Conservation (phyloP, 2,113 vertebrate genomes). For the Pachycephala philippinensis region DNA sequence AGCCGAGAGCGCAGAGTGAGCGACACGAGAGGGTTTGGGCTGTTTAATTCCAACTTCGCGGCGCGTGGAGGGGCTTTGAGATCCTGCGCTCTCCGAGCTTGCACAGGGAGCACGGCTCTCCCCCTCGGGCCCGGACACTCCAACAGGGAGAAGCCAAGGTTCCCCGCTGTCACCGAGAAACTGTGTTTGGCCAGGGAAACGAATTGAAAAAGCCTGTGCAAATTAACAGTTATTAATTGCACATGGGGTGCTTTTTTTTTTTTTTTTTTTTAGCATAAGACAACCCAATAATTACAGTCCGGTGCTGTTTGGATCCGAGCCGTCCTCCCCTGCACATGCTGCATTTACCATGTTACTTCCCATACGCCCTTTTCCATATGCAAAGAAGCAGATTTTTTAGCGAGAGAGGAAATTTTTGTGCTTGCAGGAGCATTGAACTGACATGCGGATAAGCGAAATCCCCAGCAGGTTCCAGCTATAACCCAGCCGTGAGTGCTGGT, state of each 20-base stretch:
- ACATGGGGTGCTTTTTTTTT: background rate
- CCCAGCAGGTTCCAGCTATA: background rate
- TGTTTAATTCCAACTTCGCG: background rate
- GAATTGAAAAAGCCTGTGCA: background rate
- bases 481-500: background rate
- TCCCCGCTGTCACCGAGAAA: background rate
- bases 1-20: fast-evolving
- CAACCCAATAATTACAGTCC: background rate
- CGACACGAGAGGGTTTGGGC: fast-evolving
- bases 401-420: background rate
- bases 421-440: background rate
- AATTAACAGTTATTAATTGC: background rate
- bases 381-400: background rate
- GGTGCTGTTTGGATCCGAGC: background rate
- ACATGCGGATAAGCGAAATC: background rate
- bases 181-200: background rate
- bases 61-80: fast-evolving
- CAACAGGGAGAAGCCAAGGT: background rate
- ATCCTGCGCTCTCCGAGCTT: background rate
- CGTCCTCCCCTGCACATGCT: background rate
- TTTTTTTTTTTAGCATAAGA: background rate
- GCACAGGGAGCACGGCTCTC: fast-evolving
- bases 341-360: background rate
- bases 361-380: background rate
- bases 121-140: background rate